Base-by-base conservation (phyloP, 2,113 vertebrate species). In the Apodemus sylvaticus region DNA sequence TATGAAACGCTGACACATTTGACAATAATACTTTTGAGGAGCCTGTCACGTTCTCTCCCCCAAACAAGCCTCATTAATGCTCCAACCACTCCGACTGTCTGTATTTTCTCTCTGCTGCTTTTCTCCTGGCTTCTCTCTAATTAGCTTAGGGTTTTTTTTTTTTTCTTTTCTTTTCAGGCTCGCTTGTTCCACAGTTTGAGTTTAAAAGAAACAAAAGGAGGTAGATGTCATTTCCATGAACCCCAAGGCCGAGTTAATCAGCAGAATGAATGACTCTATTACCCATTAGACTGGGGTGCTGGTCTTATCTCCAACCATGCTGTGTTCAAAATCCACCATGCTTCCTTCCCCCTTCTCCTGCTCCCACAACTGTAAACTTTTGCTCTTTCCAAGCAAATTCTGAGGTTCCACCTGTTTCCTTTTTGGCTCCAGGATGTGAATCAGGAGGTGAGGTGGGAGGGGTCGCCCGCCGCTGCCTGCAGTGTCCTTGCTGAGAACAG, bases 1-100 rank as follows among this genome's bases (percentile, higher is more conserved):
- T 98, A 98, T 98, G 98, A 98, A 98, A 98, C 96, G 97, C 98
- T 99, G 98, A 98, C 98, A 98, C 98, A 98, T 98, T 98, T 98
- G 98, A 98, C 98, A 99, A 99, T 99, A 98, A 99, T 98, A 98
- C 98, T 98, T 99, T 98, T 99, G 98, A 99, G 98, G 98, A 98
- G 98, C 98, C 98, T 99, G 98, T 99, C 98, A 99, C 98, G 98
- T 96, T 97, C 98, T 98, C 98, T 99, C 98, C 97, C 97, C 98
- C 98, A 98, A 99, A 99, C 98, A 98, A 98, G 98, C 98, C 98
- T 99, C 98, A 99, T 99, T 99, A 99, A 98, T 98, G 98, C 97
- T 98, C 98, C 98, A 97, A 98, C 98, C 98, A 98, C 58, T 62
- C 81, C 7, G 24, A 31, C 81, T 83, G 58, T 98, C 98, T 99